Evolutionary conservation across 1,140 invertebrate genomes (phyloP).

Genomic region (Drosophila melanica): DNA sequence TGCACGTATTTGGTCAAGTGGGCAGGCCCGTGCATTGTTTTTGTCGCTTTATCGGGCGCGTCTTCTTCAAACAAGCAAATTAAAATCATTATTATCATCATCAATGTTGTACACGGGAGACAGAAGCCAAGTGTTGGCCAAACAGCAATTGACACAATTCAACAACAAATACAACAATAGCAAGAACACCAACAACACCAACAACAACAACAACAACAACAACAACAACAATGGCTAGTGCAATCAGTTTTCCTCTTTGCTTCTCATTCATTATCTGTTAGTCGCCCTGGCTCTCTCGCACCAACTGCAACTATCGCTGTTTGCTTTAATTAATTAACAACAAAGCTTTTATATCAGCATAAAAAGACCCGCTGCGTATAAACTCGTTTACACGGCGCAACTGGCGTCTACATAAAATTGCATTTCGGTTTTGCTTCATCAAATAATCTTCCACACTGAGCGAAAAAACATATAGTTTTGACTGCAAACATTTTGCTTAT

Average conservation of each 20-base stretch:
- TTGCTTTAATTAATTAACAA: conserved; percentile 40
- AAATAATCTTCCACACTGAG: neutral
- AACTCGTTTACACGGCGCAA: conserved; percentile 12
- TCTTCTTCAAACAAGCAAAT: conserved; percentile 76
- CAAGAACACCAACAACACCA: conserved; percentile 32
- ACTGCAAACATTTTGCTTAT: neutral
- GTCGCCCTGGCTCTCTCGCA: neutral
- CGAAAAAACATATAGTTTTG: neutral
- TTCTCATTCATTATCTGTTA: conserved; percentile 9
- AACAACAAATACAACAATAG: conserved; percentile 33
- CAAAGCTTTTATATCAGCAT: conserved; percentile 24
- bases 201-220: conserved; percentile 18
- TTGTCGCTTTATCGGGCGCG: conserved; percentile 42
- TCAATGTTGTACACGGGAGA: conserved; percentile 16
- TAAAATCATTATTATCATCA: conserved; percentile 70
- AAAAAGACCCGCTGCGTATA: neutral
- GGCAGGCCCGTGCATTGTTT: conserved; percentile 1
- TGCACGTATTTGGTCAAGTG: conserved; percentile 51
- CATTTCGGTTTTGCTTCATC: neutral
- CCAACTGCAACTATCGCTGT: conserved; percentile 1
- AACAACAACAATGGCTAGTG: conserved; percentile 8
- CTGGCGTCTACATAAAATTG: neutral
- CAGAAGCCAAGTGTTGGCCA: conserved; percentile 55
- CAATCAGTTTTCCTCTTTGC: conserved; percentile 22
- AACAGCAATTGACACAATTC: conserved; percentile 73